Base-by-base conservation (phyloP, 2,113 vertebrate genomes). In the Stegastes partitus region DNA sequence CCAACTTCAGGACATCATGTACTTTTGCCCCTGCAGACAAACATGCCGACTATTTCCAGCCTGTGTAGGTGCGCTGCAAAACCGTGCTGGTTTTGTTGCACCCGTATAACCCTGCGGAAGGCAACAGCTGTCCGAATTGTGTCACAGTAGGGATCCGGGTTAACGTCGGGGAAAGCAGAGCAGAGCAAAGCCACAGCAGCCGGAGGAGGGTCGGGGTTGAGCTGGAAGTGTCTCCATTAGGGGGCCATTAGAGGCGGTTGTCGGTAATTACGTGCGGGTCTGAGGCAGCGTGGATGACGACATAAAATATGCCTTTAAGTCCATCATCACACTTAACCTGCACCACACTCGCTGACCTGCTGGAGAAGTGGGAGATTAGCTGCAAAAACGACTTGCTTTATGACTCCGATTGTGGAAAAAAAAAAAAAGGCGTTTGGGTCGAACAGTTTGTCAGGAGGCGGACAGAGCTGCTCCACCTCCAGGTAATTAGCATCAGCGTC, bases 161-260 rank as follows among this genome's bases (percentile, higher is more conserved):
- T 58, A n/a, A 28, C 2, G 68, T 6, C 42, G 18, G 37, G 44
- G 16, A 50, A 51, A 55, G 56, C 16, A 69, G 8, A 77, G 45
- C 1, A 51, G 51, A 64, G 31, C 53, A 42, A 21, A 42, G 42
- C 11, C 18, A n/a, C 31, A 42, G 28, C 4, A 45, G 5, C 53
- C 49, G 28, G 47, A 45, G n/a, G 15, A 57, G 21, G 28, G 62
- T 2, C 18, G 11, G 22, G 18, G 69, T 19, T 19, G 9, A 44
- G 66, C 63, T 74, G 68, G 70, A 87, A 81, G 71, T 23, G 14
- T 1, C 2, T 56, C 57, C 67, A 67, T 85, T 82, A 70, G 47
- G 2, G 0, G 0, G 12, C 55, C 58, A 77, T 79, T 44, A 79
- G 2, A 66, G 61, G 53, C 11, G 2, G 56, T 23, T 63, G 49